These are phyloP conservation scores for Pristionchus mayeri DNA, from an alignment of 2,888 invertebrate species.

Conservation along the genomic window DNA sequence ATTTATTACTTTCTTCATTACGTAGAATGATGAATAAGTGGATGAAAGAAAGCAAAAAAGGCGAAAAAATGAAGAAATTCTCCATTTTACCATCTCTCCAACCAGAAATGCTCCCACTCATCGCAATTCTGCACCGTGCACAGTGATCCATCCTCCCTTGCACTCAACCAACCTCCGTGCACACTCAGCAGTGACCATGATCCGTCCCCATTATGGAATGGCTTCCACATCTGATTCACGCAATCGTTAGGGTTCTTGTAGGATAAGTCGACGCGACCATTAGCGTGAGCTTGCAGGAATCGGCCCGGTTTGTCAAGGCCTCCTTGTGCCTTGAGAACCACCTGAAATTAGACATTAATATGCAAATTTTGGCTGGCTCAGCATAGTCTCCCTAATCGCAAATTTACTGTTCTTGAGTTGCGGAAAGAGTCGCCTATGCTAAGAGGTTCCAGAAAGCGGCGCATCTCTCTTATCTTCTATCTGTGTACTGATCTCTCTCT, in stretches of 20 bases:
- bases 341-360: not conserved
- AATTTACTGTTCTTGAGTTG: too few species aligned
- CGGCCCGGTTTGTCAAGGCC: not conserved
- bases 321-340: not conserved
- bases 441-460: too few species aligned
- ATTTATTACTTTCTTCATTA: too few species aligned
- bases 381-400: too few species aligned
- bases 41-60: too few species aligned
- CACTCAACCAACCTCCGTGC: constrained; percentile 1
- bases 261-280: not conserved
- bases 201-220: not conserved
- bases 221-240: not conserved
- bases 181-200: constrained; percentile 4
- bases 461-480: too few species aligned
- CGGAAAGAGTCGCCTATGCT: too few species aligned
- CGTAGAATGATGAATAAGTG: too few species aligned
- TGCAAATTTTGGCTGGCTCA: not conserved
- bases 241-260: not conserved
- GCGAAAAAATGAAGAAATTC: too few species aligned
- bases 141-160: not conserved
- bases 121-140: not conserved
- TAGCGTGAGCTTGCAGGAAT: not conserved
- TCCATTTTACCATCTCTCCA: too few species aligned
- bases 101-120: too few species aligned
- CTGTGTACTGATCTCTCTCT: too few species aligned